Base-by-base conservation (phyloP, 2,797 vertebrate species). In the Leptoclinus maculatus region DNA sequence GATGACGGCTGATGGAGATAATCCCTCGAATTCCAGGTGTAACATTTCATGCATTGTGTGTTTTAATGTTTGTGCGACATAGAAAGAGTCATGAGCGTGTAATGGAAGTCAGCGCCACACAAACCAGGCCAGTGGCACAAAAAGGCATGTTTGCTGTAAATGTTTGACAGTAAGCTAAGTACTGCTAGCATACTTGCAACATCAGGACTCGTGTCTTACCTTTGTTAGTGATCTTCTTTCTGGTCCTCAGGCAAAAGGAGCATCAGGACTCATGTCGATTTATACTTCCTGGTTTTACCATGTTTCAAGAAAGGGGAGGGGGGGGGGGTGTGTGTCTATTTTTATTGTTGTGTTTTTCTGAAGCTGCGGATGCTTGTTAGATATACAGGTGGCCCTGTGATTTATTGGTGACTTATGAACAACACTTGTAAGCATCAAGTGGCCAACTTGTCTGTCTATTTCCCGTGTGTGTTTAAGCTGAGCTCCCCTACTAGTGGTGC, bases 241-340 rank as follows among this genome's bases (percentile, higher is more conserved):
- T 34, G 43, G n/a, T 53, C 34, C 2, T 27, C 41, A n/a, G 21
- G 25, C 68, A 81, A 83, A 83, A 14, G 25, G 10, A 1, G 32
- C 5, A 0, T 9, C 0, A 2, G 1, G 1, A 10, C 2, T 17
- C 7, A 2, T 0, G 1, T 4, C 19, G 38, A 16, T 71, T 57
- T 62, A 41, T 66, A 82, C 73, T 84, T 82, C 79, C 79, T 82
- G 79, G 59, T 82, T 82, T 2, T 36, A 68, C 72, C 78, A 76
- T 79, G 41, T 79, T 66, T 38, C 23, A 66, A 57, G 0, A 51
- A 27, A 11, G 4, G 10, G 0, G 32, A 5, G 32, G 32, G 32
- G 32, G 32, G 32, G 32, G 32, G 32, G 27, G 27, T 2, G 27
- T 29, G 4, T 29, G 29, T 5, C 2, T 12, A 11, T 29, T 43